A percentile compares a stretch with the other conserved stretches of the same genome.
These are phyloP conservation scores for Clusia tigrina DNA, from an alignment of 2,888 invertebrate genomes.

Conservation along the genomic window DNA sequence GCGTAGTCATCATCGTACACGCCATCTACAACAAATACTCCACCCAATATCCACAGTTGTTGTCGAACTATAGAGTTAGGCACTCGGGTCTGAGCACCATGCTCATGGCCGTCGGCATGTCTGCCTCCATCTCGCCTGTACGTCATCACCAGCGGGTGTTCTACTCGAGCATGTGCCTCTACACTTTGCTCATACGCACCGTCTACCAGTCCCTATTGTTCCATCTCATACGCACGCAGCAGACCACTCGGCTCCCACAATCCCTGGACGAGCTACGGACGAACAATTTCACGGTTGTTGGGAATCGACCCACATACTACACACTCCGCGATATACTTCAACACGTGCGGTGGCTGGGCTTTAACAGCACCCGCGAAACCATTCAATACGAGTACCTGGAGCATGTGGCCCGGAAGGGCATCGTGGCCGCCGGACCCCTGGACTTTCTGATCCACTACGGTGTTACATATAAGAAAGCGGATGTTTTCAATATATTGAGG, in stretches of 20 bases:
- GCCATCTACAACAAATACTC: constrained; percentile 25
- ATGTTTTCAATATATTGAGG: constrained; percentile 34
- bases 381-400: constrained; percentile 29
- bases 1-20: constrained; percentile 26
- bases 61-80: background rate
- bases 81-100: constrained; percentile 33
- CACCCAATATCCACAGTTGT: constrained; percentile 27
- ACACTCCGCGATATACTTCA: constrained; percentile 33
- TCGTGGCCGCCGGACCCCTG: constrained; percentile 29
- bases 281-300: constrained; percentile 35
- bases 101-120: constrained; percentile 38
- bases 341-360: constrained; percentile 31
- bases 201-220: constrained; percentile 51
- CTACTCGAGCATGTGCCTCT: constrained; percentile 32
- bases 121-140: constrained; percentile 20
- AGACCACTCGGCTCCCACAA: constrained; percentile 37
- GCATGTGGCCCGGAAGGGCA: constrained; percentile 13
- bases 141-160: constrained; percentile 26
- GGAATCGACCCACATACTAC: constrained; percentile 30
- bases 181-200: constrained; percentile 36
- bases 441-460: constrained; percentile 38
- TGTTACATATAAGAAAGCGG: constrained; percentile 11
- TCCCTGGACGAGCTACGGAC: constrained; percentile 38
- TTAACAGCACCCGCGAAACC: background rate
- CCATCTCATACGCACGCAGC: constrained; percentile 45